Percentiles rank a stretch among this genome's conserved stretches.
phyloP scores from a whole-genome alignment of 2,888 invertebrate genomes.

The Eudasyphora cyanicolor region DNA sequence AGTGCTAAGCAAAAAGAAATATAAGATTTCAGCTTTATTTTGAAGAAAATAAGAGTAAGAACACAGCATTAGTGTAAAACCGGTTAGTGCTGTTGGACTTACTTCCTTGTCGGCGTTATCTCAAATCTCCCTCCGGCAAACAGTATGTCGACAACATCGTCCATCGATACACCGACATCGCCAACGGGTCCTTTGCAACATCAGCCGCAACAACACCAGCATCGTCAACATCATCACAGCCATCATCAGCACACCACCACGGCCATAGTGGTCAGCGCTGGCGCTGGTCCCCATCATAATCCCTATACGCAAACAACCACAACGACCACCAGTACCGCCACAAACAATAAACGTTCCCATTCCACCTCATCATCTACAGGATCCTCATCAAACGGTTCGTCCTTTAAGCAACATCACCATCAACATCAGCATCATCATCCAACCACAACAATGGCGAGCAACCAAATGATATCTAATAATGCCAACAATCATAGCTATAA shows the following conservation, averaged over 20 bases:
- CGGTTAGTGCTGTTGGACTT: background rate
- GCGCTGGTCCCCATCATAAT: slow-evolving; percentile 65
- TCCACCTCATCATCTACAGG: slow-evolving; percentile 65
- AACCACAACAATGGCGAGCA: slow-evolving; percentile 51
- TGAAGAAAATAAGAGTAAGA: background rate
- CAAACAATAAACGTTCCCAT: slow-evolving; percentile 62
- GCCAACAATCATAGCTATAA: slow-evolving; percentile 54
- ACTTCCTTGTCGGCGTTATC: background rate
- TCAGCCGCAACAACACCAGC: slow-evolving; percentile 66
- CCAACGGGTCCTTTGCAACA: slow-evolving; percentile 70
- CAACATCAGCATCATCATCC: slow-evolving; percentile 1
- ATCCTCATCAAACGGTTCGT: slow-evolving; percentile 54
- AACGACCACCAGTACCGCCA: slow-evolving; percentile 35
- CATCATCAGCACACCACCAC: slow-evolving; percentile 68
- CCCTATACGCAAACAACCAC: slow-evolving; percentile 62
- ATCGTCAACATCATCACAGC: slow-evolving; percentile 55
- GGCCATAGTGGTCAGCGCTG: slow-evolving; percentile 69
- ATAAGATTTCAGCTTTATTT: background rate
- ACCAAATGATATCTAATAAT: slow-evolving; percentile 59
- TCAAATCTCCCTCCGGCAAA: background rate
- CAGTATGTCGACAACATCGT: slow-evolving; percentile 72
- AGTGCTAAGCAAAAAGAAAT: no score
- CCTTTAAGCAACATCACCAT: slow-evolving; percentile 46
- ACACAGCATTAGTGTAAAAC: background rate
- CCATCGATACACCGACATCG: slow-evolving; percentile 72